These are phyloP conservation scores for Phalacrocorax pelagicus DNA, from an alignment of 2,113 vertebrate species.

Conservation along the genomic window DNA sequence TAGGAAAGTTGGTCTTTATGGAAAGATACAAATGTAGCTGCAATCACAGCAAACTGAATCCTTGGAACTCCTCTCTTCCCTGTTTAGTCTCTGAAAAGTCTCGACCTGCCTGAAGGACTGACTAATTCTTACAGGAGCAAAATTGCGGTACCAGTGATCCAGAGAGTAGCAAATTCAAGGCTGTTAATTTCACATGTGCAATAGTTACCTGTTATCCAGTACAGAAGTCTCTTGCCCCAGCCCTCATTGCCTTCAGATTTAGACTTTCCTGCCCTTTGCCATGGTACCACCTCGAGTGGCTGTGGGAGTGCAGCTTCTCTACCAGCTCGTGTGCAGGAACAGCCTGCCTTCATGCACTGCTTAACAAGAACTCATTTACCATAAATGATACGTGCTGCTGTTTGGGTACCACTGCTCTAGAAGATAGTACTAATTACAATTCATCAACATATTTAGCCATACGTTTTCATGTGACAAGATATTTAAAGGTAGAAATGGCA, in stretches of 20 bases:
- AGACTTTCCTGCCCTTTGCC: neutral
- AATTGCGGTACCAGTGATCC: neutral
- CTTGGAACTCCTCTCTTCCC: neutral
- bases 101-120: neutral
- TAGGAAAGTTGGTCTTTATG: neutral
- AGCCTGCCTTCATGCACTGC: neutral
- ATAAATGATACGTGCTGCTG: neutral
- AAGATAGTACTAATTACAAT: neutral
- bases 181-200: neutral
- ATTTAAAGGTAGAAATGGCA: neutral
- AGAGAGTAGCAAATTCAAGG: neutral
- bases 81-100: neutral
- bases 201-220: neutral
- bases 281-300: rapidly evolving
- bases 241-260: neutral
- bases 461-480: neutral
- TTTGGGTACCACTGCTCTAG: neutral
- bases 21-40: neutral
- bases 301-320: neutral
- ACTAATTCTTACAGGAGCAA: neutral
- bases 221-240: neutral
- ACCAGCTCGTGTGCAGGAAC: neutral
- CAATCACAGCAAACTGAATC: neutral
- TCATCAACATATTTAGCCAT: neutral
- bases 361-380: neutral